Percentiles rank a stretch among this genome's conserved stretches.
phyloP scores from a whole-genome alignment of 1,140 invertebrate species.

The Stegodyphus dumicola region DNA sequence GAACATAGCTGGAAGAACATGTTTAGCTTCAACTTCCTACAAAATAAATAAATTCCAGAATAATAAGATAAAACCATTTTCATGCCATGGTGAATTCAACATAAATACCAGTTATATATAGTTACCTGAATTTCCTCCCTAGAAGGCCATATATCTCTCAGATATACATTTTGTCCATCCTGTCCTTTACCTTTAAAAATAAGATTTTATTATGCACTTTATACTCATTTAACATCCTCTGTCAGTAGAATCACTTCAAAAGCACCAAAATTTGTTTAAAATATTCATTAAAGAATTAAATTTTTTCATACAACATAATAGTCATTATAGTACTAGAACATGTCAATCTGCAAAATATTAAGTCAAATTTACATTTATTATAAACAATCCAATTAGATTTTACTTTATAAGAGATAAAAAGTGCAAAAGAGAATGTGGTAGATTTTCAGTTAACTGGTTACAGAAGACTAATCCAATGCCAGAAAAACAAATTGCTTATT shows the following conservation, averaged over 20 bases:
- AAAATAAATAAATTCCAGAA: slow-evolving; percentile 8
- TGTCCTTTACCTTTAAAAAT: slow-evolving; percentile 73
- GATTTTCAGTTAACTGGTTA: no score
- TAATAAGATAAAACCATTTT: not conserved
- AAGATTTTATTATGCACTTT: not conserved
- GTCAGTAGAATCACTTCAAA: not conserved
- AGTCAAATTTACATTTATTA: not conserved
- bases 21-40: slow-evolving; percentile 85
- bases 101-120: not conserved
- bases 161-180: slow-evolving; percentile 82
- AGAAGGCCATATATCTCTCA: slow-evolving; percentile 95
- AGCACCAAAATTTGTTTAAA: not conserved
- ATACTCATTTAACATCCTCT: no score
- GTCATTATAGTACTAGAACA: not conserved
- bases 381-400: no score
- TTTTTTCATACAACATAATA: not conserved
- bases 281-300: not conserved
- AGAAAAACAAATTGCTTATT: no score
- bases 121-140: slow-evolving; percentile 81
- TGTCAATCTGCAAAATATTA: not conserved
- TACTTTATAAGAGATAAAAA: no score
- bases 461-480: no score
- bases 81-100: no score
- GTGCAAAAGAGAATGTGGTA: no score
- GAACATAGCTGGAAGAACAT: slow-evolving; percentile 98